Percentiles rank a stretch among this genome's conserved stretches.
Evolutionary conservation across 2,113 vertebrate species (phyloP).

Genomic region (Tachysurus fulvidraco): DNA sequence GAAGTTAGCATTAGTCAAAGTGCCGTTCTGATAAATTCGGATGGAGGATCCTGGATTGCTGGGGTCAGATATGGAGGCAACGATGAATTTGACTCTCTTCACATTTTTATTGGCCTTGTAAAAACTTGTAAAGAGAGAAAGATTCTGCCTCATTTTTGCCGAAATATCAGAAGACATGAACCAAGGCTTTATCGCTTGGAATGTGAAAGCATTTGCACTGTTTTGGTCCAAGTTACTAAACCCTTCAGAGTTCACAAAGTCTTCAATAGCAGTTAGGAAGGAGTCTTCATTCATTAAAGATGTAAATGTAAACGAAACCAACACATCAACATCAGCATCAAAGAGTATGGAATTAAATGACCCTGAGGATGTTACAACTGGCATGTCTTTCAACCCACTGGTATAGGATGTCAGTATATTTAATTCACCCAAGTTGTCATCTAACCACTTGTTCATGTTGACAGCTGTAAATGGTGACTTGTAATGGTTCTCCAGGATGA

Average conservation of each 20-base stretch:
- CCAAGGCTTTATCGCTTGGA: not conserved
- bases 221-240: not conserved
- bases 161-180: not conserved
- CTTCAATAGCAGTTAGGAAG: conserved; percentile 5
- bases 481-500: conserved; percentile 1
- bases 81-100: not conserved
- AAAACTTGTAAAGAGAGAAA: not conserved
- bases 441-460: conserved; percentile 51
- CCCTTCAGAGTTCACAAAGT: not conserved
- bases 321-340: conserved; percentile 5
- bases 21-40: not conserved
- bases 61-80: conserved; percentile 22
- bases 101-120: conserved; percentile 11
- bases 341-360: not conserved
- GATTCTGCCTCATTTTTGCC: no score
- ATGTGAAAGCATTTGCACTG: not conserved
- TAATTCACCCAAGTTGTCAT: conserved; percentile 53
- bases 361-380: not conserved
- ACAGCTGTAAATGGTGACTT: conserved; percentile 21
- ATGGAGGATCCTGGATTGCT: conserved; percentile 20
- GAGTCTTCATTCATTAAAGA: conserved; percentile 51
- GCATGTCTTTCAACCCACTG: conserved; percentile 44
- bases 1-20: conserved; percentile 1
- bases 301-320: conserved; percentile 56
- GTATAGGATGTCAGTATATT: conserved; percentile 24